Evolutionary conservation across 2,113 vertebrate genomes (phyloP), one percentile per base, ranked within the genome.

Genomic region (Eurypyga helias): DNA sequence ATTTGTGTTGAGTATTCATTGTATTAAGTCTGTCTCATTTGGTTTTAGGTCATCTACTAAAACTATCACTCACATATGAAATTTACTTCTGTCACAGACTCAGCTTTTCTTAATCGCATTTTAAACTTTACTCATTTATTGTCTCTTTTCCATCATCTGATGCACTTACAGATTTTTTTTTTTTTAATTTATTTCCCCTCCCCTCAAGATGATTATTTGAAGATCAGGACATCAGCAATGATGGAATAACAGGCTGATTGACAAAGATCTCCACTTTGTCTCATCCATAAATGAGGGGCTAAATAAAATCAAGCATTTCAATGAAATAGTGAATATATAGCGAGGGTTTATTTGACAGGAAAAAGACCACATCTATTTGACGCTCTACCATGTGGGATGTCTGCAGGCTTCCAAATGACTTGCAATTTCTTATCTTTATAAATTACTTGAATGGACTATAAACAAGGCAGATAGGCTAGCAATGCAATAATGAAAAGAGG

Each of bases 341-440:
- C 65, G 61, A 13, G 48, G 78, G 28, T 45, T 89, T 87, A 81
- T 96, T 86, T 96, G 87, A 61, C 67, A 91, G 84, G 75, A 80
- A 60, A 87, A 95, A 87, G 67, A 65, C 13, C 43, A 69, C 57
- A 60, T 80, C 23, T 31, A 29, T 58, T 43, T 57, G 29, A 70
- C 67, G 20, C 12, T 80, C n/a, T 79, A 12, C 5, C 41, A 76
- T 65, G 48, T 88, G 75, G 90, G 67, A 66, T 67, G 67, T 91
- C 87, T 96, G 61, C 48, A 90, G 81, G 93, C 82, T 77, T 95
- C 79, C 89, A 80, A 90, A 90, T 83, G 26, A 67, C 67, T 87
- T 92, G 31, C 60, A 83, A 93, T 96, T 97, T 83, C 75, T 94
- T 96, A 85, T 96, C 69, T 97, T 95, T 95, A 73, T 66, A 97